Evolutionary conservation across 2,888 invertebrate genomes (phyloP), one percentile per base, ranked within the genome.

Genomic region (Nasonovia ribisnigri): DNA sequence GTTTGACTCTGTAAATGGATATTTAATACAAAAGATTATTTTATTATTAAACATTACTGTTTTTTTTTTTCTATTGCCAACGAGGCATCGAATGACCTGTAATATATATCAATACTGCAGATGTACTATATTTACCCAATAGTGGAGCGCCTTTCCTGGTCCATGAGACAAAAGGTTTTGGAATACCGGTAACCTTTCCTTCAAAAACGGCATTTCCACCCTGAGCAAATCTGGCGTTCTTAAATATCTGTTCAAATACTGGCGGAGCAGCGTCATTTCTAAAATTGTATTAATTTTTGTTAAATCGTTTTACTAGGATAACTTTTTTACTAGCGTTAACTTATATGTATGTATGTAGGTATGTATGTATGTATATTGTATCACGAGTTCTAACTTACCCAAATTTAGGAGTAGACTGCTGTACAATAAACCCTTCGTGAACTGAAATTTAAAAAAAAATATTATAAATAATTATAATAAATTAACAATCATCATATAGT

Each of bases 241-340:
- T 98, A 96, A 99, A 99, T 95, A 99, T 98, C 96, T 98, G 98
- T 96, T 99, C 99, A 96, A 99, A 98, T 95, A 99, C 98, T 95
- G 99, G 99, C 94, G 99, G 99, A 95, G 98, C 98, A 95, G 98
- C 98, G 95, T 97, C 97, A 90, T 93, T 95, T 98, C 97, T 94
- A 97, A 97, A 89, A 93, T 93, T 84, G 46, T 16, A 93, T 36
- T 36, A 0, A 8, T 84, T 42, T 84, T 84, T 16, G n/a, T 92
- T 54, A 88, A 54, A 57, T 57, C 5, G 43, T 29, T 51, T 87
- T 60, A 88, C 42, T 92, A 36, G n/a, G 13, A 57, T 36, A 67
- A 36, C 20, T 2, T 20, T n/a, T 2, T 36, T 77, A 26, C 20
- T 54, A 57, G 36, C 13, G 16, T 26, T 26, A 51, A 51, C 48